phyloP scores from a whole-genome alignment of 2,888 invertebrate genomes.

The Nipponacmea schrenckii region DNA sequence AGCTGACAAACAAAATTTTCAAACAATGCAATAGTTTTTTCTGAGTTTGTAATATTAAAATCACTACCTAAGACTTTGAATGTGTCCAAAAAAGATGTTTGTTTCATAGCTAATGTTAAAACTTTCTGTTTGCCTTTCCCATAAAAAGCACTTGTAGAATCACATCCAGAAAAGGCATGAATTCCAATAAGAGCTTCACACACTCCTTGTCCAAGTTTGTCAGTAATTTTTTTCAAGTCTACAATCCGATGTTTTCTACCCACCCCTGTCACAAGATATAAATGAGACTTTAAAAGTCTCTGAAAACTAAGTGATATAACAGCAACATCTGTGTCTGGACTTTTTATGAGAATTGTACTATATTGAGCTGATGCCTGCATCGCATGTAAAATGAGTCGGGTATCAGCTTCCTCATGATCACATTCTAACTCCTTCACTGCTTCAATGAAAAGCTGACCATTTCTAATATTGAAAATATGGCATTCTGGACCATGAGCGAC shows the following conservation, averaged over 20 bases:
- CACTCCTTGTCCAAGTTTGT: background rate
- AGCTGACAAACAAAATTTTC: no score
- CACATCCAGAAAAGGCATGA: constrained; percentile 3
- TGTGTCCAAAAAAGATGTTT: background rate
- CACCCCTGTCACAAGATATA: background rate
- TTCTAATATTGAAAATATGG: background rate
- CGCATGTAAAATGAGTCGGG: background rate
- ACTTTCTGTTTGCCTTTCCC: background rate
- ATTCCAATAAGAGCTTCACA: no score
- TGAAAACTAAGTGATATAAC: background rate
- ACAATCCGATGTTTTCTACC: background rate
- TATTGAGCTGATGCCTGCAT: background rate
- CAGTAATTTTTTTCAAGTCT: background rate
- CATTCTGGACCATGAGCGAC: background rate
- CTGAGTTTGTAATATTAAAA: background rate
- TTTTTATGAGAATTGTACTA: no score
- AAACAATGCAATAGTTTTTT: no score
- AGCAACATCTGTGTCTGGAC: background rate
- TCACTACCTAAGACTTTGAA: background rate
- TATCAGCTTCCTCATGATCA: background rate
- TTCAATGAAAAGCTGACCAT: background rate
- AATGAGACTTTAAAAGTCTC: background rate
- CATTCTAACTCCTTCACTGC: no score
- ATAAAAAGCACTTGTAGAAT: background rate
- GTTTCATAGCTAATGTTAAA: background rate